Conservation (phyloP, 1,140 invertebrate species). For the Colletes gigas region DNA sequence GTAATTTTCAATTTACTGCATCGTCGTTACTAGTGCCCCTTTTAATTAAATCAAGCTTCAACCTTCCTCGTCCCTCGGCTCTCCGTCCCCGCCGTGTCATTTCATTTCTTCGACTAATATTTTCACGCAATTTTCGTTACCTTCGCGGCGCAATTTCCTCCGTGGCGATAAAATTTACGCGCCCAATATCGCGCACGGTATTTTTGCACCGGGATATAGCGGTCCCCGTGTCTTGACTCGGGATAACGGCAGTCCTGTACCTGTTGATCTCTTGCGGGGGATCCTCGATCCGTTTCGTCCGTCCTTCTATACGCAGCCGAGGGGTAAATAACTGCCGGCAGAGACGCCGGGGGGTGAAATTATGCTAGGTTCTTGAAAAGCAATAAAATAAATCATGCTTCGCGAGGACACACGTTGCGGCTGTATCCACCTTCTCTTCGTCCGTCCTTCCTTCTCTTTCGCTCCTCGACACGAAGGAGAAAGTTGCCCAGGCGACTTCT, state of each 20-base stretch:
- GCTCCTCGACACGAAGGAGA: constrained; percentile 32
- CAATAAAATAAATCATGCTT: constrained; percentile 69
- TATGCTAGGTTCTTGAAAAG: constrained; percentile 60
- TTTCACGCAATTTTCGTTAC: neutral
- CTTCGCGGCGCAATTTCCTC: neutral
- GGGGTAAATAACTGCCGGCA: constrained; percentile 57
- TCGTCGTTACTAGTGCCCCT: constrained; percentile 10
- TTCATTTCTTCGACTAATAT: neutral
- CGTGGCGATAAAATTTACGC: too few species aligned
- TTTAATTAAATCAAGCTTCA: constrained; percentile 39
- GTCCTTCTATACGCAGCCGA: constrained; percentile 25
- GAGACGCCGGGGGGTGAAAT: constrained; percentile 43
- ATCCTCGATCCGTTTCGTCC: constrained; percentile 31
- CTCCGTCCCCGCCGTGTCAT: too few species aligned
- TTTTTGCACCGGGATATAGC: neutral
- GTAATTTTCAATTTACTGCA: constrained; percentile 49
- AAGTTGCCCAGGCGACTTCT: constrained; percentile 43
- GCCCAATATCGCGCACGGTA: neutral
- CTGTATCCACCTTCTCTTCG: constrained; percentile 27
- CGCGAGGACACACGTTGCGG: constrained; percentile 59
- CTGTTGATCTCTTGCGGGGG: constrained; percentile 58
- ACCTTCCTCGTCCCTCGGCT: neutral
- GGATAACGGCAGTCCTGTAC: constrained; percentile 49
- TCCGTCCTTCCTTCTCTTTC: constrained; percentile 28
- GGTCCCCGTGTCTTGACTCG: constrained; percentile 12